Percentiles rank a stretch among this genome's conserved stretches.
Evolutionary conservation across 2,888 invertebrate species (phyloP).

Genomic region (Drosophila subquinaria): DNA sequence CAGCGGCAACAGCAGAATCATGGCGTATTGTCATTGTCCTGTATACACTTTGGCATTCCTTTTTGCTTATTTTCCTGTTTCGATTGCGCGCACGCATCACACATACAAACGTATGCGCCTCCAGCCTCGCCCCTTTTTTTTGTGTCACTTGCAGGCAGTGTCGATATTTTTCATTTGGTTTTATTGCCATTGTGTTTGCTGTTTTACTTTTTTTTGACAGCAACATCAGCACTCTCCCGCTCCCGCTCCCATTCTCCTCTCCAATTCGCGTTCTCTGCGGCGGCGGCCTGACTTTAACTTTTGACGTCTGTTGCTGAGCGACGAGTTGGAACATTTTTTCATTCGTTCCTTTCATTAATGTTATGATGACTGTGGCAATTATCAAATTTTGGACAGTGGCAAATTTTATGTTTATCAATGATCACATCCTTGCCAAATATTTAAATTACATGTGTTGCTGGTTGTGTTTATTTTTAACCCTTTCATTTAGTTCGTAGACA

Average conservation of each 20-base stretch:
- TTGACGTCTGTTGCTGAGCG: slow-evolving; percentile 50
- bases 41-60: slow-evolving; percentile 21
- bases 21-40: slow-evolving; percentile 57
- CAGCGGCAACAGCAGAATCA: slow-evolving; percentile 5
- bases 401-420: slow-evolving; percentile 1
- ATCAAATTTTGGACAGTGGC: slow-evolving; percentile 5
- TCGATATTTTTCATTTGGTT: slow-evolving; percentile 41
- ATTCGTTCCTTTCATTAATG: neutral
- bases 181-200: slow-evolving; percentile 28
- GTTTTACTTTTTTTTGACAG: slow-evolving; percentile 21
- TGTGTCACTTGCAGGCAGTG: slow-evolving; percentile 33
- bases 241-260: slow-evolving; percentile 9
- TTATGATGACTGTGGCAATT: slow-evolving; percentile 22
- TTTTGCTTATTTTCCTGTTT: slow-evolving; percentile 39
- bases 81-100: slow-evolving; percentile 51
- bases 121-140: slow-evolving; percentile 41
- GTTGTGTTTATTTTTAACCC: slow-evolving; percentile 33
- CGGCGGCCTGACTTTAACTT: slow-evolving; percentile 3
- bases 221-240: slow-evolving; percentile 10
- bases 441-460: neutral
- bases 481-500: slow-evolving; percentile 35
- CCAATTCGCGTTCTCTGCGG: slow-evolving; percentile 7
- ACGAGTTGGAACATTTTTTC: slow-evolving; percentile 9
- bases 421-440: slow-evolving; percentile 9
- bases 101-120: slow-evolving; percentile 23